Evolutionary conservation across 2,797 vertebrate genomes (phyloP), one percentile per base, ranked within the genome.

Genomic region (Hafferia zeledoni): DNA sequence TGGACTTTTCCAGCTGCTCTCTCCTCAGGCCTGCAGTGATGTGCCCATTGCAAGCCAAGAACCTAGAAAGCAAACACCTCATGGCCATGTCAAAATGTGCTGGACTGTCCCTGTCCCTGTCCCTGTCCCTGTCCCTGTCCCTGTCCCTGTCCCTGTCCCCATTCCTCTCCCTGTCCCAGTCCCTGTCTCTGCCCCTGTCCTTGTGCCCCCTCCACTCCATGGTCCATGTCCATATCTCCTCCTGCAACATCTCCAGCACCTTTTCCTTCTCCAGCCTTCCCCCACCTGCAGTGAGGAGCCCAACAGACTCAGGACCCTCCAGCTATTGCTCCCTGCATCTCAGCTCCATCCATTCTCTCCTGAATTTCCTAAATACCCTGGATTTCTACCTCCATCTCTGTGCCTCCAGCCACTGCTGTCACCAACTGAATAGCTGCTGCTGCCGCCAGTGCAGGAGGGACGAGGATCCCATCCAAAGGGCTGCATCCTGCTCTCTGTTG

Each of bases 351-450:
- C 0, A 0, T 56, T 72, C 14, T 82, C 39, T 56, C 31, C 90
- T 27, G 31, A 30, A 6, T 27, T 65, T 31, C 65, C 70, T 8
- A 18, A 24, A 65, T 5, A 2, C 9, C 20, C 47, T 2, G 0
- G 25, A 43, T 37, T 35, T 41, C 82, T 33, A 2, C 50, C 12
- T 44, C 47, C 6, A 7, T 6, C 19, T 43, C 49, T 0, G 0
- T 3, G 63, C 41, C 70, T 61, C 50, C 70, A 71, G 65, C 27
- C 47, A 5, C 69, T 0, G 3, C 65, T 2, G 1, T 10, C 9
- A 7, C 65, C 65, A 31, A 3, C 46, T 17, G 31, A 64, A 7
- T 5, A 60, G 33, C 6, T 35, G 41, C 79, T 49, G 87, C 2
- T 11, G 71, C 31, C 1, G 71, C 31, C 1, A 0, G 17, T 2